Evolutionary conservation across 2,113 vertebrate species (phyloP).

Genomic region (Larimichthys crocea): DNA sequence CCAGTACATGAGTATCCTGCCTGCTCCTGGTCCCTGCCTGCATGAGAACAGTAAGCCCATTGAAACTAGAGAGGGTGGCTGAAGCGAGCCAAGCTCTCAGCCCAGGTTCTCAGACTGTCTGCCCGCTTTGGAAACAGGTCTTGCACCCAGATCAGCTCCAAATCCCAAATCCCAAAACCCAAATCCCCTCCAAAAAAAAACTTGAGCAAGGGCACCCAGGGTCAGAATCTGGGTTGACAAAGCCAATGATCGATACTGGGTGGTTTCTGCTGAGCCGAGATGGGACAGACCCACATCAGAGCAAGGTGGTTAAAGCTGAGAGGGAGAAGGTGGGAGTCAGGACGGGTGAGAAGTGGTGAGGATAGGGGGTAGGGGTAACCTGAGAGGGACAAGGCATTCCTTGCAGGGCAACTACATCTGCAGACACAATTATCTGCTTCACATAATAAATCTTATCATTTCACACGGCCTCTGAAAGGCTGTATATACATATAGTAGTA

Average conservation of each 20-base stretch:
- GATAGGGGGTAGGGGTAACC: slow-evolving; percentile 74
- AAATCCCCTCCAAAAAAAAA: not conserved
- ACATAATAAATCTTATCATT: slow-evolving; percentile 75
- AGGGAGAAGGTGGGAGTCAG: slow-evolving; percentile 67
- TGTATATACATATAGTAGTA: not conserved
- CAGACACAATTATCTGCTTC: slow-evolving; percentile 80
- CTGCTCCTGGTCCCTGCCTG: slow-evolving; percentile 54
- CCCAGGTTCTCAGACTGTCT: slow-evolving; percentile 50
- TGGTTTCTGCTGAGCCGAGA: slow-evolving; percentile 34
- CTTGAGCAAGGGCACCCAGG: not conserved
- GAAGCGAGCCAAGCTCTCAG: slow-evolving; percentile 47
- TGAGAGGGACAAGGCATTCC: slow-evolving; percentile 82
- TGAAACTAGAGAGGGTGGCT: slow-evolving; percentile 69
- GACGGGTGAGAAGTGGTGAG: slow-evolving; percentile 59
- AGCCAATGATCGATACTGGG: not conserved
- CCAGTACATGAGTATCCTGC: slow-evolving; percentile 51
- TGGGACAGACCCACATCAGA: not conserved
- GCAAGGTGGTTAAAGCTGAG: slow-evolving; percentile 46
- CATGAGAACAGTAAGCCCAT: slow-evolving; percentile 68
- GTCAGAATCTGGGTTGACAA: not conserved
- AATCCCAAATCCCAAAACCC: slow-evolving; percentile 38
- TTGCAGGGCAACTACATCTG: slow-evolving; percentile 84
- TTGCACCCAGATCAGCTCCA: slow-evolving; percentile 29
- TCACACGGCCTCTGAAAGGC: slow-evolving; percentile 47
- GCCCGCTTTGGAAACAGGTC: slow-evolving; percentile 10